Evolutionary conservation across 2,797 vertebrate genomes (phyloP).

Genomic region (Diplodus puntazzo): DNA sequence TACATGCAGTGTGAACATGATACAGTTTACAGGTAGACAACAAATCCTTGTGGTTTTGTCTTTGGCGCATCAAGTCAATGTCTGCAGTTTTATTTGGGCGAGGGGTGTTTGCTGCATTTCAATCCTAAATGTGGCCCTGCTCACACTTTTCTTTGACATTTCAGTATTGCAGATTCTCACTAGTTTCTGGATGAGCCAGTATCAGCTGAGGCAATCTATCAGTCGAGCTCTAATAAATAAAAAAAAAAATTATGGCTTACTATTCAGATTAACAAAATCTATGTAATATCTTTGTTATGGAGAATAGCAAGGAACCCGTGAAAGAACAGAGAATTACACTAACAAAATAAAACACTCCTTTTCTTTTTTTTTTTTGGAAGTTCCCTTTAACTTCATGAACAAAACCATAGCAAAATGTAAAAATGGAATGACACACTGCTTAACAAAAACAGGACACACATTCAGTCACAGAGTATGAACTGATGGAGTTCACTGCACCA

Average conservation of each 20-base stretch:
- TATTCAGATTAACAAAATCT: neutral
- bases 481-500: neutral
- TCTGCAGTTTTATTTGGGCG: too few relatives aligned
- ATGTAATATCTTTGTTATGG: neutral
- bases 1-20: too few relatives aligned
- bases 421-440: neutral
- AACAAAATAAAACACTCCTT: too few relatives aligned
- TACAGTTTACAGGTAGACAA: too few relatives aligned
- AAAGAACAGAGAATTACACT: neutral
- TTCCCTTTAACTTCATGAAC: too few relatives aligned
- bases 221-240: neutral
- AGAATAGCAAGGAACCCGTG: neutral
- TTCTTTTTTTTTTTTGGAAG: too few relatives aligned
- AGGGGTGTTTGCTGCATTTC: too few relatives aligned
- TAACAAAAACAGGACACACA: neutral
- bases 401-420: neutral
- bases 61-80: too few relatives aligned
- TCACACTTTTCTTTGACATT: too few relatives aligned
- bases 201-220: neutral
- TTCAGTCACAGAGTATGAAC: neutral
- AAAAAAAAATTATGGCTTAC: neutral
- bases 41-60: too few relatives aligned
- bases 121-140: too few relatives aligned
- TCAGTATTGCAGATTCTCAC: too few relatives aligned
- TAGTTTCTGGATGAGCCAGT: neutral